Evolutionary conservation across 2,113 vertebrate genomes (phyloP).

Genomic region (Prochilodus magdalenae): DNA sequence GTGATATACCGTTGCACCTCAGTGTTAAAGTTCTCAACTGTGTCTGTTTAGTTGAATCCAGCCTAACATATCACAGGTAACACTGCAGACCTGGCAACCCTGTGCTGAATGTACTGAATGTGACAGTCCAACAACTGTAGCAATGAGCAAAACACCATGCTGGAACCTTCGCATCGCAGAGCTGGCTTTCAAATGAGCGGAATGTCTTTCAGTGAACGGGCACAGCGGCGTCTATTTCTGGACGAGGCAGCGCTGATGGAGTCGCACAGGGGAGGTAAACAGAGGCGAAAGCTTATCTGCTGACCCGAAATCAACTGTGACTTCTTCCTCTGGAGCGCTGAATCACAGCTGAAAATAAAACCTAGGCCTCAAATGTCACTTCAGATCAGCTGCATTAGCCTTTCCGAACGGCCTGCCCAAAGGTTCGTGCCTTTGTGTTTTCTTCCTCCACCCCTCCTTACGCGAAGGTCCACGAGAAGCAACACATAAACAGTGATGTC

Average conservation of each 20-base stretch:
- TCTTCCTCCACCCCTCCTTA: no score
- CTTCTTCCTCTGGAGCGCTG: background rate
- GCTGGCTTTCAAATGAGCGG: no score
- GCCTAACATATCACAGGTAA: no score
- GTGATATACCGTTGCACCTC: no score
- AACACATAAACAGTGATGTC: constrained; percentile 60
- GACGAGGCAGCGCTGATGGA: background rate
- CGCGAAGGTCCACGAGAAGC: background rate
- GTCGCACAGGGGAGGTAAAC: background rate
- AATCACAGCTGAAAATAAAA: constrained; percentile 18
- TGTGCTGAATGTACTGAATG: no score
- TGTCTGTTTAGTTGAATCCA: no score
- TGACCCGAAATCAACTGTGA: background rate
- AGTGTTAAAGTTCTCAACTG: no score
- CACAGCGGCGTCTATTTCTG: background rate
- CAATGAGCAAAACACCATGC: background rate
- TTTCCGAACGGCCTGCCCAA: background rate
- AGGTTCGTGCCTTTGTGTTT: constrained; percentile 26
- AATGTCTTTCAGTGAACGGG: no score
- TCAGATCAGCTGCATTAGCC: constrained; percentile 11
- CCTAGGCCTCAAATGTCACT: constrained; percentile 13
- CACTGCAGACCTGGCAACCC: no score
- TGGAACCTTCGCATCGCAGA: no score
- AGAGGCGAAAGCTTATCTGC: background rate
- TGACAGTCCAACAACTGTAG: no score